These are phyloP conservation scores for Pteronura brasiliensis DNA, from an alignment of 2,113 vertebrate genomes.

Conservation along the genomic window DNA sequence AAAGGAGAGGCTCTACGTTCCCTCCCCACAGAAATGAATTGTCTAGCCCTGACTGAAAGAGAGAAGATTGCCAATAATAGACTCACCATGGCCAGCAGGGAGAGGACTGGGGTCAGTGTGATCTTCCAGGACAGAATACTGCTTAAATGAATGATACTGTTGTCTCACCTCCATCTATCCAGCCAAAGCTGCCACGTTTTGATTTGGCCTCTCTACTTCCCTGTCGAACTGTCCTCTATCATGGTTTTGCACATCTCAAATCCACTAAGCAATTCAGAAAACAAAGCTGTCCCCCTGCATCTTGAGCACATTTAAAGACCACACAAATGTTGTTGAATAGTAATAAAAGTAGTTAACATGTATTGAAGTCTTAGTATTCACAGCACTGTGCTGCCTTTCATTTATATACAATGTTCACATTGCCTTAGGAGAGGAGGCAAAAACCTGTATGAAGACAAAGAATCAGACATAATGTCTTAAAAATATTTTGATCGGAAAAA, in stretches of 20 bases:
- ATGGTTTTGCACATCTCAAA: background rate
- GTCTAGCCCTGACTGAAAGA: background rate
- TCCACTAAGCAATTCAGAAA: slow-evolving; percentile 45
- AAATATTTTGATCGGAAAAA: background rate
- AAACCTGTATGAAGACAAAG: background rate
- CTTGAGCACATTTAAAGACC: slow-evolving; percentile 5
- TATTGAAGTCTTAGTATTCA: slow-evolving; percentile 10
- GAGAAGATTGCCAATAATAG: background rate
- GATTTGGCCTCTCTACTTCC: background rate
- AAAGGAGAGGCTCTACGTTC: background rate
- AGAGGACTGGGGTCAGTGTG: background rate
- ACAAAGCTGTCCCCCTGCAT: background rate
- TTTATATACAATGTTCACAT: slow-evolving; percentile 14
- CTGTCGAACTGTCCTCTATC: background rate
- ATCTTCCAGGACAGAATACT: background rate
- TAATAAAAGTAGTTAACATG: slow-evolving; percentile 6
- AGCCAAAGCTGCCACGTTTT: background rate
- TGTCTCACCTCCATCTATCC: background rate
- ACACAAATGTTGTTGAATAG: slow-evolving; percentile 3
- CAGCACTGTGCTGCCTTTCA: slow-evolving; percentile 6
- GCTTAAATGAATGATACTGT: background rate
- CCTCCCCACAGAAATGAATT: background rate
- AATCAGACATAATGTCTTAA: background rate
- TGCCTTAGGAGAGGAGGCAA: slow-evolving; percentile 1
- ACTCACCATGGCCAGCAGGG: background rate